These are phyloP conservation scores for Phrixothrix hirtus DNA, from an alignment of 2,888 invertebrate species.

Conservation along the genomic window DNA sequence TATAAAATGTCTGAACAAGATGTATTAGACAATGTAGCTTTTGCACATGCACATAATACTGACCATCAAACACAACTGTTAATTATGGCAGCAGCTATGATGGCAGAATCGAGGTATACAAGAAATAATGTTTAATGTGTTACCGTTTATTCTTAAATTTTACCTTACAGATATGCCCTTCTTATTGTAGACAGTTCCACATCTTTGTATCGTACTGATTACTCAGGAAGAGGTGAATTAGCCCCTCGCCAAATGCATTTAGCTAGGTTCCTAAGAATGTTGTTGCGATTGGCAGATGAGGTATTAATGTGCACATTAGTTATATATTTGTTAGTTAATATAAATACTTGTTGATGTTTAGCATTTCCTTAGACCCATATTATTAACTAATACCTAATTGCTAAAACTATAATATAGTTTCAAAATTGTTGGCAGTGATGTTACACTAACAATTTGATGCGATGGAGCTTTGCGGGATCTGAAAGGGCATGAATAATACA, in stretches of 20 bases:
- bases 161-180: slow-evolving; percentile 87
- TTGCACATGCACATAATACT: slow-evolving; percentile 94
- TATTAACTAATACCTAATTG: too few species aligned
- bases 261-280: slow-evolving; percentile 88
- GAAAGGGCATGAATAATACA: too few species aligned
- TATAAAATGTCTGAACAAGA: slow-evolving; percentile 86
- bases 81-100: slow-evolving; percentile 94
- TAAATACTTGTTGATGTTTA: too few species aligned
- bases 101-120: slow-evolving; percentile 93
- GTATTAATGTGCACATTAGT: too few species aligned
- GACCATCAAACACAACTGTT: slow-evolving; percentile 95
- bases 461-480: too few species aligned
- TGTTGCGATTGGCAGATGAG: slow-evolving; percentile 93
- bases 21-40: slow-evolving; percentile 96
- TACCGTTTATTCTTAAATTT: slow-evolving; percentile 25
- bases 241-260: slow-evolving; percentile 92
- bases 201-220: slow-evolving; percentile 93
- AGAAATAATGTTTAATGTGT: background rate
- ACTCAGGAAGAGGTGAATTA: slow-evolving; percentile 92
- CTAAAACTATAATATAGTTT: too few species aligned
- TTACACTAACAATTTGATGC: too few species aligned
- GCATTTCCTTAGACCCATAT: too few species aligned
- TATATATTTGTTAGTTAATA: too few species aligned
- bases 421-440: too few species aligned
- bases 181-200: slow-evolving; percentile 97